Evolutionary conservation across 2,888 invertebrate species (phyloP).

Genomic region (Ceramica pisi): DNA sequence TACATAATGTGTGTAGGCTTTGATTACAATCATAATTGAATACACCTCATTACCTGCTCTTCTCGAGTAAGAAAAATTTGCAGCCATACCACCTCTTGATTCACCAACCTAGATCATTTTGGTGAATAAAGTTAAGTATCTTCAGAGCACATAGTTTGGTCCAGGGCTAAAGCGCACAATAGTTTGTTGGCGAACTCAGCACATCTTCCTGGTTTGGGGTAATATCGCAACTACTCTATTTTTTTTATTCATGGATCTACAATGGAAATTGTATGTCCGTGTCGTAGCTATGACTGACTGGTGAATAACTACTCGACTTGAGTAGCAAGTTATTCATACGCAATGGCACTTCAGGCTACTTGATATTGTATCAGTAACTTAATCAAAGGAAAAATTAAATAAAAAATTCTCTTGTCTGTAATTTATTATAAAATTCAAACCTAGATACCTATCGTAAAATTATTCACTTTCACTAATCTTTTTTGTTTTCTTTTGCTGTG

Average conservation of each 20-base stretch:
- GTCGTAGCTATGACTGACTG: no score
- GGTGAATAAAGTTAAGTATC: not conserved
- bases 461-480: slow-evolving; percentile 72
- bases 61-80: not conserved
- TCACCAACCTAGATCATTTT: not conserved
- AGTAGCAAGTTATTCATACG: not conserved
- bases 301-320: no score
- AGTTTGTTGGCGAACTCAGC: not conserved
- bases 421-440: slow-evolving; percentile 55
- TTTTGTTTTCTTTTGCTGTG: slow-evolving; percentile 75
- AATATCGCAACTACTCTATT: not conserved
- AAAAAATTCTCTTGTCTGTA: slow-evolving; percentile 20
- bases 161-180: not conserved
- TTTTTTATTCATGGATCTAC: not conserved
- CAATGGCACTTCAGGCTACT: not conserved
- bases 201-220: not conserved
- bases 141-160: not conserved
- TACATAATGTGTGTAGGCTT: not conserved
- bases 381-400: not conserved
- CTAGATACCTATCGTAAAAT: slow-evolving; percentile 28
- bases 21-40: not conserved
- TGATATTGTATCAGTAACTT: not conserved
- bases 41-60: not conserved
- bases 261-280: not conserved
- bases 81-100: not conserved